A percentile compares a stretch with the other conserved stretches of the same genome.
Evolutionary conservation across 2,797 vertebrate species (phyloP).

Genomic region (Acipenser ruthenus): DNA sequence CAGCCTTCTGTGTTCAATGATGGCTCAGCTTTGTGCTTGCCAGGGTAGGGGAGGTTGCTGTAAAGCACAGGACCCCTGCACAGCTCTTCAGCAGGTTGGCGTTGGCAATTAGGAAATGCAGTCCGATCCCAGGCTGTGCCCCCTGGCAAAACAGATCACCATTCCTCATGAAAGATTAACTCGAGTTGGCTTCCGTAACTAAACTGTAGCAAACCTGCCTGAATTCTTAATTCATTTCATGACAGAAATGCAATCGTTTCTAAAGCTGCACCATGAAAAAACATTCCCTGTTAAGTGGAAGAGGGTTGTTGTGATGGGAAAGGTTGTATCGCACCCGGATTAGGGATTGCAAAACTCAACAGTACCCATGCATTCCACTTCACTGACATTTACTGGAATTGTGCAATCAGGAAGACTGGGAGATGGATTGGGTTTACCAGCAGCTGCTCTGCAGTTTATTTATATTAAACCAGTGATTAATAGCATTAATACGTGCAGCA

Average conservation of each 20-base stretch:
- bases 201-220: constrained; percentile 27
- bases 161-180: constrained; percentile 14
- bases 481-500: no score
- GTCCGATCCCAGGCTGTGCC: constrained; percentile 18
- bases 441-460: no score
- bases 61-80: constrained; percentile 28
- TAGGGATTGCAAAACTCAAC: no score
- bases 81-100: constrained; percentile 30
- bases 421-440: no score
- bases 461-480: no score
- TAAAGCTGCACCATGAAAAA: no score
- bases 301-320: no score
- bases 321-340: no score
- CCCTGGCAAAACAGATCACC: constrained; percentile 15
- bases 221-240: constrained; percentile 17
- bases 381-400: no score
- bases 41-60: constrained; percentile 16
- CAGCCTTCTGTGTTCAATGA: constrained; percentile 39
- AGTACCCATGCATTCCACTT: no score
- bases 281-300: no score
- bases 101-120: constrained; percentile 39
- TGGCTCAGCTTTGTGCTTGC: constrained; percentile 17
- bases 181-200: constrained; percentile 12
- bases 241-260: constrained; percentile 14
- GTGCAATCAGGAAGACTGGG: no score